These are phyloP conservation scores for Drosophila pseudotakahashii DNA, from an alignment of 2,888 invertebrate species.

Conservation along the genomic window DNA sequence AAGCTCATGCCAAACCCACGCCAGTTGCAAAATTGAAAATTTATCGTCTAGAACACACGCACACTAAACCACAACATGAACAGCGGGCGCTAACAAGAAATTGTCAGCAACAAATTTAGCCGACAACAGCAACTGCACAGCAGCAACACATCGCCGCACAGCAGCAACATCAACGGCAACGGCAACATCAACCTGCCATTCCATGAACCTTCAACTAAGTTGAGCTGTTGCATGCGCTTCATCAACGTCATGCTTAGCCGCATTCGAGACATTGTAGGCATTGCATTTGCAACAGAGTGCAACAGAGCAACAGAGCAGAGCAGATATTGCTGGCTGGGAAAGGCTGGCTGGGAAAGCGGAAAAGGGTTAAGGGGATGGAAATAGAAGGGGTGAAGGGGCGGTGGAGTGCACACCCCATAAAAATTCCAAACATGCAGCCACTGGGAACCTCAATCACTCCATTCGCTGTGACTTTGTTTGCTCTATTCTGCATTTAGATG, in stretches of 20 bases:
- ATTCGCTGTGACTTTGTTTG: constrained; percentile 37
- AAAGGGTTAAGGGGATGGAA: too few relatives aligned
- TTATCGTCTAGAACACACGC: constrained; percentile 70
- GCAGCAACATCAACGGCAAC: constrained; percentile 55
- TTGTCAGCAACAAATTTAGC: constrained; percentile 74
- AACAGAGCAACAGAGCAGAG: constrained; percentile 10
- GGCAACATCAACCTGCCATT: constrained; percentile 58
- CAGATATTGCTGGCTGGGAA: background rate
- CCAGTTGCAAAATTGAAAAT: constrained; percentile 73
- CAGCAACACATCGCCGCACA: constrained; percentile 37
- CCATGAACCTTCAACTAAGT: constrained; percentile 49
- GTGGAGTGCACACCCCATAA: constrained; percentile 26
- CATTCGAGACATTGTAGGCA: constrained; percentile 73
- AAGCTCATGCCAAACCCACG: background rate
- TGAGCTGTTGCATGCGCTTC: constrained; percentile 76
- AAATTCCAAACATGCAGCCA: constrained; percentile 29
- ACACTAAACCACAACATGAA: constrained; percentile 60
- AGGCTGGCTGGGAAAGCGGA: background rate
- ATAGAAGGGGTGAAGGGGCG: background rate
- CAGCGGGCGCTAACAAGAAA: constrained; percentile 65
- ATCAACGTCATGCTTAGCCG: constrained; percentile 77
- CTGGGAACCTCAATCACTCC: constrained; percentile 34
- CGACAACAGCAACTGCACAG: constrained; percentile 33
- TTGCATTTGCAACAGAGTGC: constrained; percentile 46
- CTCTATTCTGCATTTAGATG: constrained; percentile 33